Base-by-base conservation (phyloP, 2,797 vertebrate species). In the Paratrypauchen microcephalus region DNA sequence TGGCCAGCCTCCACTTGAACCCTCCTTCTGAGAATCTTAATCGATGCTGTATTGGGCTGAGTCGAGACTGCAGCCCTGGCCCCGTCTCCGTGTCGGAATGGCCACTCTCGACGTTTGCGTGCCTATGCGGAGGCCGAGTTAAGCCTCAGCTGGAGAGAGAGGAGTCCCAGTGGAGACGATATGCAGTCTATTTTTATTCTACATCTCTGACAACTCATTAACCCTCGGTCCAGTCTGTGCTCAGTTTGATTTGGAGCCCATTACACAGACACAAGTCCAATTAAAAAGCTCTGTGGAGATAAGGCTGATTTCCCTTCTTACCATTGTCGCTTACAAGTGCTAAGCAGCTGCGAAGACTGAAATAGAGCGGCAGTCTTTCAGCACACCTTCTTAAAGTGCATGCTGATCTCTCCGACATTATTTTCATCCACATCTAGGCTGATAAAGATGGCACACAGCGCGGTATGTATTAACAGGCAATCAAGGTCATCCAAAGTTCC, bases 401-500 rank as follows among this genome's bases (percentile, higher is more conserved):
- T 23, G 60, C 65, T 68, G 72, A 70, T 83, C 75, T 79, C 72
- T 68, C 67, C 60, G 68, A 76, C 73, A 47, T 82, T 41, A 45
- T 75, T 77, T 58, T 68, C 39, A 74, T 48, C 30, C 41, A 69
- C 47, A 72, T 83, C 69, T 5, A 1, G 36, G 48, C 70, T 28
- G 45, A 77, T 85, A 75, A 72, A 86, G 79, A 82, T 55, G 66
- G 69, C 74, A 70, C 71, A 70, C 74, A 73, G 79, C 65, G 72
- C 74, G 66, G 76, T 74, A n/a, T 81, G 74, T 68, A 84, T 86
- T 87, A 86, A 80, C 82, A 82, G 58, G 74, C 77, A 75, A 68
- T 79, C 77, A 81, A 86, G 92, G 90, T 93, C 92, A 91, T 65
- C 45, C 52, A 86, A 74, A 92, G 89, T 92, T 91, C 89, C 47